A percentile compares a stretch with the other conserved stretches of the same genome.
Conservation (phyloP, 2,113 vertebrate genomes). For the Odontophorus gujanensis region DNA sequence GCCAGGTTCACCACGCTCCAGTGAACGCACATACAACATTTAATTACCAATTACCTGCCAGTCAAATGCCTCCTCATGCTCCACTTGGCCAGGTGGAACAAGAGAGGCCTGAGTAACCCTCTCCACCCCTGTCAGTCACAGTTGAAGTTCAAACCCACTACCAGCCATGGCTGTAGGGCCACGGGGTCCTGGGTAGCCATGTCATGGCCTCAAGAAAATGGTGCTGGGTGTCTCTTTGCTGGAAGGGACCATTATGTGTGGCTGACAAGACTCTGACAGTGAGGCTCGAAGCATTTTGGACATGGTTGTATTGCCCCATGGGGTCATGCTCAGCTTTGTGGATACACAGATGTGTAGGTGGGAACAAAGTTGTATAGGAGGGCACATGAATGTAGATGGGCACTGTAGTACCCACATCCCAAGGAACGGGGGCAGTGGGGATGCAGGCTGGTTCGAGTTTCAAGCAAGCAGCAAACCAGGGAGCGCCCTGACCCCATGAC, state of each 20-base stretch:
- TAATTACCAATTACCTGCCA: background rate
- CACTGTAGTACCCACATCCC: background rate
- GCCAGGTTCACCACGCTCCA: background rate
- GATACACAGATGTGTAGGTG: background rate
- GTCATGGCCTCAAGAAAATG: background rate
- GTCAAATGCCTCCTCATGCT: background rate
- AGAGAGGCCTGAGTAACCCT: background rate
- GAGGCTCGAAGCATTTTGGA: background rate
- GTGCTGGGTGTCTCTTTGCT: background rate
- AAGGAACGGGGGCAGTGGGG: background rate
- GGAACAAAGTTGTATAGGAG: background rate
- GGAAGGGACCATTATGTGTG: background rate
- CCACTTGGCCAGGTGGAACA: background rate
- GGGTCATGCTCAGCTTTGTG: background rate
- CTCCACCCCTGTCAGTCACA: background rate
- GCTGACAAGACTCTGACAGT: background rate
- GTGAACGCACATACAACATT: background rate
- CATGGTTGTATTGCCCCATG: background rate
- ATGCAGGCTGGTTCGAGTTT: background rate
- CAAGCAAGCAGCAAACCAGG: background rate
- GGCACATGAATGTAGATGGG: background rate
- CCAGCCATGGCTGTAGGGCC: background rate
- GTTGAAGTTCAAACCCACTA: background rate
- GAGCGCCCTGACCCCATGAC: background rate
- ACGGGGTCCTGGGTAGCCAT: no score